Conservation (phyloP, 2,888 invertebrate genomes). For the Apodemia duryi region DNA sequence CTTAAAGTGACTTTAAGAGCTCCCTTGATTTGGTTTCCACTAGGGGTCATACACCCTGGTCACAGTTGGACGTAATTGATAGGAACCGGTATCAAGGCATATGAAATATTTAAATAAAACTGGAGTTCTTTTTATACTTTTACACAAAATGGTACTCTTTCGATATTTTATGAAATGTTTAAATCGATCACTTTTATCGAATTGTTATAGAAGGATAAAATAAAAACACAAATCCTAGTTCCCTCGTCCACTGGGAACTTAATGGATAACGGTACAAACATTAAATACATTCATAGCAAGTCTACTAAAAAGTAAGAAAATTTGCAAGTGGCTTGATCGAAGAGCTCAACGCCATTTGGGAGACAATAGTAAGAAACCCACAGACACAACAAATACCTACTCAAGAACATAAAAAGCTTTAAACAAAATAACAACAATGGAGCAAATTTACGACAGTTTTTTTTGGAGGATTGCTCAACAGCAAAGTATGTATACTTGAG, state of each 20-base stretch:
- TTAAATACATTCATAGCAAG: slow-evolving; percentile 53
- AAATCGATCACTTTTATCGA: background rate
- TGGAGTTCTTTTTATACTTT: background rate
- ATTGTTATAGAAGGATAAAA: slow-evolving; percentile 25
- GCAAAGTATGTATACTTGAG: slow-evolving; percentile 49
- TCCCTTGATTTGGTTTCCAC: slow-evolving; percentile 90
- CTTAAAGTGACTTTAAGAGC: slow-evolving; percentile 81
- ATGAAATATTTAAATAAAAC: slow-evolving; percentile 7
- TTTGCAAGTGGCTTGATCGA: slow-evolving; percentile 41
- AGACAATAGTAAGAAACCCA: slow-evolving; percentile 52
- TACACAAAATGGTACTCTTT: background rate
- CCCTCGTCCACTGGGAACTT: slow-evolving; percentile 49
- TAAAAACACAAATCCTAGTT: slow-evolving; percentile 38
- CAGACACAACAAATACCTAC: slow-evolving; percentile 59
- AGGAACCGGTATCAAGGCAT: slow-evolving; percentile 54
- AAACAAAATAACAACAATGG: slow-evolving; percentile 54
- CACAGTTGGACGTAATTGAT: slow-evolving; percentile 42
- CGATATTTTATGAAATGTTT: slow-evolving; percentile 4
- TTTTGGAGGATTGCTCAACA: slow-evolving; percentile 52
- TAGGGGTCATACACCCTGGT: slow-evolving; percentile 83
- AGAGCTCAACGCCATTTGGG: slow-evolving; percentile 42
- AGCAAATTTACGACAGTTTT: slow-evolving; percentile 49
- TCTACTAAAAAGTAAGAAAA: slow-evolving; percentile 50
- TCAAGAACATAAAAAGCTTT: slow-evolving; percentile 63
- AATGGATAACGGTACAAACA: slow-evolving; percentile 49